These are phyloP conservation scores for Hymenopus coronatus DNA, from an alignment of 2,888 invertebrate genomes.

Conservation along the genomic window DNA sequence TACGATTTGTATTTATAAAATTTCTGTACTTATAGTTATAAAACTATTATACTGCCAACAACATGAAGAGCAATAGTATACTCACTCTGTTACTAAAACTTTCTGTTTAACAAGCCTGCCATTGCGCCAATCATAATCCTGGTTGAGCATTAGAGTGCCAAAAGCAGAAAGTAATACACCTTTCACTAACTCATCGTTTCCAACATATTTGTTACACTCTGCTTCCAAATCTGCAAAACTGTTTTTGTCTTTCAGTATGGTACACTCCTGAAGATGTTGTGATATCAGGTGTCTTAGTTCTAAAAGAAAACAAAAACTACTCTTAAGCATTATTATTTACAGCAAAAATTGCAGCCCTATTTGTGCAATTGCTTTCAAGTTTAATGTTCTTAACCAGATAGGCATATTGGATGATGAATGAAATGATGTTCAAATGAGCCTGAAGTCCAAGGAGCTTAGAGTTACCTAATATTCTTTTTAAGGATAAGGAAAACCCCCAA, in stretches of 20 bases:
- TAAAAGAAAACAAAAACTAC: slow-evolving; percentile 41
- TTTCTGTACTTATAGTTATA: too few species aligned
- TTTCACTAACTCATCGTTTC: slow-evolving; percentile 56
- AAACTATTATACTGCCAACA: too few species aligned
- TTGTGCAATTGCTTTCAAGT: too few species aligned
- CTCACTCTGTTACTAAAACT: slow-evolving; percentile 55
- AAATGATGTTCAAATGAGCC: too few species aligned
- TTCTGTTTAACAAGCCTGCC: slow-evolving; percentile 46
- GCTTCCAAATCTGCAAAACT: slow-evolving; percentile 42
- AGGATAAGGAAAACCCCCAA: too few species aligned
- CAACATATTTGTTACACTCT: slow-evolving; percentile 51
- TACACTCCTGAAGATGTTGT: slow-evolving; percentile 53
- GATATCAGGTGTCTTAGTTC: slow-evolving; percentile 56
- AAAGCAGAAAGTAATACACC: slow-evolving; percentile 59
- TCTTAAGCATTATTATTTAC: too few species aligned
- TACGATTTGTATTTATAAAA: too few species aligned
- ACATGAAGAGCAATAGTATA: slow-evolving; percentile 1
- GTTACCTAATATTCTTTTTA: too few species aligned
- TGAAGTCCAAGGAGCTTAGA: too few species aligned
- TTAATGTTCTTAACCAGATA: too few species aligned
- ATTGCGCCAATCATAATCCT: slow-evolving; percentile 52
- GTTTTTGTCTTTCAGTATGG: slow-evolving; percentile 36
- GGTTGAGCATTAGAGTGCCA: slow-evolving; percentile 53
- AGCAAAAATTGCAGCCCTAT: too few species aligned
- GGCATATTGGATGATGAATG: too few species aligned